Evolutionary conservation across 1,140 invertebrate genomes (phyloP), one percentile per base, ranked within the genome.

Genomic region (Ceratina calcarata): DNA sequence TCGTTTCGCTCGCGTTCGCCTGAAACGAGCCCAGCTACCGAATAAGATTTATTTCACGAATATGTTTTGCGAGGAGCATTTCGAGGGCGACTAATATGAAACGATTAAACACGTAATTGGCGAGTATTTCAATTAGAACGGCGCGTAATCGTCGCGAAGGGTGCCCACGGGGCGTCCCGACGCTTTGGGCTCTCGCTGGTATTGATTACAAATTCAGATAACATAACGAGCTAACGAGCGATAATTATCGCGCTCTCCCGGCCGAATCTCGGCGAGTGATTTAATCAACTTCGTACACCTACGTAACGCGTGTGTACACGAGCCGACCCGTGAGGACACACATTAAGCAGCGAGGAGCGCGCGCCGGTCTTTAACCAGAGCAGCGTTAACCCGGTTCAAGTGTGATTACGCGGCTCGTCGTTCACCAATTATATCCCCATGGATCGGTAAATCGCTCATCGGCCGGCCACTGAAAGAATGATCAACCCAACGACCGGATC

Each of bases 141-240:
- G 37, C 32, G 58, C 66, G 22, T 13, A 27, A 13, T 61, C 51
- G 13, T 18, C 49, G 13, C 32, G 27, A 10, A 61, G 51, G 18
- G 10, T 20, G 37, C 20, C 12, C 27, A 24, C 27, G n/a, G 37
- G 45, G 55, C 27, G 27, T 20, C 20, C 13, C 22, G 7, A 1
- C 24, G 12, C 6, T 64, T 74, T 67, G 60, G 61, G 62, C 76
- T 81, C 85, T 70, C 77, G 55, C 58, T 58, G 70, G 78, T 88
- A 87, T 89, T 85, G 86, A 89, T 89, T 88, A 87, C 86, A 81
- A 82, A 88, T 88, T 87, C 82, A 87, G 87, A 89, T 89, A 86
- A 83, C 83, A 86, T 86, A 88, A 87, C 80, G 68, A 80, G 78
- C 86, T 89, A 89, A 87, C 88, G 84, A 87, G 85, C 85, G 79